These are phyloP conservation scores for Phrixothrix hirtus DNA, from an alignment of 2,888 invertebrate genomes.

Conservation along the genomic window DNA sequence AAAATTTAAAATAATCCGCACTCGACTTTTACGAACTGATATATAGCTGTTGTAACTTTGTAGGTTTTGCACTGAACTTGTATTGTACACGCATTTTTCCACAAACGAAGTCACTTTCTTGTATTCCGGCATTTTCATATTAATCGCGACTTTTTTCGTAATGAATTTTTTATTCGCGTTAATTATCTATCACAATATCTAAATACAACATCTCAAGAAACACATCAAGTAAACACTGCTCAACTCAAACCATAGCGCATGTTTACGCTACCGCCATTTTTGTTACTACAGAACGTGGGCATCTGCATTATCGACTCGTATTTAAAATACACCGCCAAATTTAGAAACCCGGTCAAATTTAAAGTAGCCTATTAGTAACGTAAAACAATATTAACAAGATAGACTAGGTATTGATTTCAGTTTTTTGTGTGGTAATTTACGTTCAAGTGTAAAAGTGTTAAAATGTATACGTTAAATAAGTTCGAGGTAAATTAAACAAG, in stretches of 20 bases:
- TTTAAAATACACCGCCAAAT: constrained; percentile 35
- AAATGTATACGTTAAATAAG: too few species aligned
- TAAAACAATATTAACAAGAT: neutral
- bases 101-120: constrained; percentile 39
- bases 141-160: constrained; percentile 39
- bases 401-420: neutral
- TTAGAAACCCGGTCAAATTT: too few species aligned
- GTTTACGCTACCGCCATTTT: constrained; percentile 54
- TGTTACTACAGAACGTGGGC: constrained; percentile 38
- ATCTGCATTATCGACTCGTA: constrained; percentile 40
- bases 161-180: constrained; percentile 30
- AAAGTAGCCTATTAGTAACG: too few species aligned
- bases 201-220: constrained; percentile 55
- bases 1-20: constrained; percentile 51
- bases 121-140: constrained; percentile 42
- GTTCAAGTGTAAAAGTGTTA: neutral
- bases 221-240: constrained; percentile 60
- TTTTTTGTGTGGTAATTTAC: neutral
- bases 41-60: constrained; percentile 43
- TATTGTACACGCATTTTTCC: constrained; percentile 39
- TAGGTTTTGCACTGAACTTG: constrained; percentile 41
- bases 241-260: constrained; percentile 55
- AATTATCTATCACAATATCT: constrained; percentile 35
- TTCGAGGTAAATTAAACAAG: too few species aligned
- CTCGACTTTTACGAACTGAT: constrained; percentile 41